Percentiles rank a stretch among this genome's conserved stretches.
Evolutionary conservation across 2,113 vertebrate genomes (phyloP).

Genomic region (Scalopus aquaticus): DNA sequence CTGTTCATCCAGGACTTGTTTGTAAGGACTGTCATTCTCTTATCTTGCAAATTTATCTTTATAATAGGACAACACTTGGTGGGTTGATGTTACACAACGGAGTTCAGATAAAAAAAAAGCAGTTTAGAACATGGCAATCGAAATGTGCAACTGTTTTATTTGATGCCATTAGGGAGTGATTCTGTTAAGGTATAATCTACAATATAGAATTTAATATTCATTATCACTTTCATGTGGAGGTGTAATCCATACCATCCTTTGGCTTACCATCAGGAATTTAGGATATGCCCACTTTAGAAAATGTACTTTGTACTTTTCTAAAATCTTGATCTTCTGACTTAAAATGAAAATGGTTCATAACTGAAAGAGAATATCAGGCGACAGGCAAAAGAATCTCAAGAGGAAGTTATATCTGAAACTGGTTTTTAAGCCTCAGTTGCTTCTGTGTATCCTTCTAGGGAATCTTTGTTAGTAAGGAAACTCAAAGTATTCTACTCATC

Average conservation of each 20-base stretch:
- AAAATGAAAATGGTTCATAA: neutral
- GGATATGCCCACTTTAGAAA: neutral
- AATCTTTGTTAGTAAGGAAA: neutral
- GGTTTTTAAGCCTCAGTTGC: neutral
- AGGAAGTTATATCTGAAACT: neutral
- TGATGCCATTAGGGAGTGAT: neutral
- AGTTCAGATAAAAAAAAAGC: neutral
- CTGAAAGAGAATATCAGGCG: neutral
- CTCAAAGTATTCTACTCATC: neutral
- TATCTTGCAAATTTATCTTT: constrained; percentile 17
- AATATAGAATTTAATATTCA: neutral
- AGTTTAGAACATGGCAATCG: neutral
- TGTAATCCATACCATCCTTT: neutral
- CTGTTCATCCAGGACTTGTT: neutral
- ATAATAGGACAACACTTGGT: neutral
- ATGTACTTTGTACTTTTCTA: neutral
- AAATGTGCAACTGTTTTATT: neutral
- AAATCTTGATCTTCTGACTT: neutral
- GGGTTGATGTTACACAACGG: neutral
- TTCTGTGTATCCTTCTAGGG: neutral
- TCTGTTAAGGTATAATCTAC: neutral
- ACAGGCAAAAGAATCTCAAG: neutral
- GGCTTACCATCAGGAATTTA: neutral
- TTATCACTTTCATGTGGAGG: neutral
- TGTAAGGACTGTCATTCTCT: neutral